These are phyloP conservation scores for Acronicta alni DNA, from an alignment of 2,888 invertebrate genomes.

Conservation along the genomic window DNA sequence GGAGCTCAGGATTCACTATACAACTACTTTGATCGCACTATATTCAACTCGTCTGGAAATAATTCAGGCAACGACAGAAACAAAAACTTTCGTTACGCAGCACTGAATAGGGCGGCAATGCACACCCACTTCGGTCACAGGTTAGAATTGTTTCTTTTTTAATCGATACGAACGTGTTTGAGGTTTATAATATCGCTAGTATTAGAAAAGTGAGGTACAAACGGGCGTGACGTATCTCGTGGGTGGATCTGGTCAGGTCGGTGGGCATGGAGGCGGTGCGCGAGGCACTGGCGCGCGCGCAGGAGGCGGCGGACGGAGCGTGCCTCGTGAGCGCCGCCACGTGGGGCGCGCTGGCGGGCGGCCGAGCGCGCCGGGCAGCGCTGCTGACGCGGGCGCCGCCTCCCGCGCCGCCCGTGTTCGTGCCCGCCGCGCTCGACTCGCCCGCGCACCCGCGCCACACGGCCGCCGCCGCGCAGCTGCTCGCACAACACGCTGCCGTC, in stretches of 20 bases:
- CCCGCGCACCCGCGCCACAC: conserved; percentile 92
- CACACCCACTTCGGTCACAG: conserved; percentile 96
- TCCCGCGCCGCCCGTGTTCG: conserved; percentile 92
- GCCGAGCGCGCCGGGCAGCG: conserved; percentile 93
- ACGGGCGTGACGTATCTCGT: no score
- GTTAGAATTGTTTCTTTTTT: conserved; percentile 77
- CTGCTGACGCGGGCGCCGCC: conserved; percentile 91
- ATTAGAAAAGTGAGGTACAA: no score
- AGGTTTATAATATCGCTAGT: no score
- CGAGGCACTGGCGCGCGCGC: conserved; percentile 96
- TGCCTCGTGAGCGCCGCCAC: conserved; percentile 93
- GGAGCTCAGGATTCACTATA: conserved; percentile 94
- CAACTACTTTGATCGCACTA: conserved; percentile 94
- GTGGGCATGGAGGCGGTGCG: conserved; percentile 94
- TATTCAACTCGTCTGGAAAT: conserved; percentile 71
- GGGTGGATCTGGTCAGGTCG: conserved; percentile 86
- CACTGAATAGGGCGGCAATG: conserved; percentile 96
- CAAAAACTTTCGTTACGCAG: conserved; percentile 95
- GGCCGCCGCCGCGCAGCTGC: conserved; percentile 94
- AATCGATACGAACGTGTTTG: no score
- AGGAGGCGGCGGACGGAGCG: conserved; percentile 95
- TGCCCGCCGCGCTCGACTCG: conserved; percentile 93
- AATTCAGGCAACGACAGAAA: conserved; percentile 84
- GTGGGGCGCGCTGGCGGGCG: conserved; percentile 92
- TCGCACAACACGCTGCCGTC: conserved; percentile 93